Conservation (phyloP, 2,888 invertebrate genomes). For the Nasonia oneida region DNA sequence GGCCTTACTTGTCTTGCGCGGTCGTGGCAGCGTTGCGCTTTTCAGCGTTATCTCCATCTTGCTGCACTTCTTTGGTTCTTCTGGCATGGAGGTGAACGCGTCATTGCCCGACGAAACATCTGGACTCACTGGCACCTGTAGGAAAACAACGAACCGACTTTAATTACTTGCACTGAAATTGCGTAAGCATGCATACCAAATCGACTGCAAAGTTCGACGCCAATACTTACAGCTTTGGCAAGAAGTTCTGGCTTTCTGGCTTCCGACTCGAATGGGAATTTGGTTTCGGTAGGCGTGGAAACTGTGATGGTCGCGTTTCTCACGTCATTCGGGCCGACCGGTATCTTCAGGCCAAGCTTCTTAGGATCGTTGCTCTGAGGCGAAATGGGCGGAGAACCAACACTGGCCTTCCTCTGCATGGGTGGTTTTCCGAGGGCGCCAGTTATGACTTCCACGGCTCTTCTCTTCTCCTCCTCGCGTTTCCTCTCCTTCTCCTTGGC, state of each 20-base stretch:
- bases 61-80: constrained; percentile 80
- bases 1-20: constrained; percentile 83
- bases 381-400: constrained; percentile 75
- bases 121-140: constrained; percentile 66
- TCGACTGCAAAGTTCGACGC: not conserved
- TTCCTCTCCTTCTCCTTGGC: constrained; percentile 66
- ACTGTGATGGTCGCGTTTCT: constrained; percentile 77
- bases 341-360: constrained; percentile 75
- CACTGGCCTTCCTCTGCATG: constrained; percentile 67
- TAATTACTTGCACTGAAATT: too few relatives aligned
- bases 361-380: constrained; percentile 73
- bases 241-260: constrained; percentile 60
- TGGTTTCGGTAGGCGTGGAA: constrained; percentile 77
- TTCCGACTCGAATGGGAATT: constrained; percentile 72
- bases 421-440: constrained; percentile 75
- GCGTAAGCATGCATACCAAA: not conserved
- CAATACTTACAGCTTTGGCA: constrained; percentile 68
- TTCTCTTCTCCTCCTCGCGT: constrained; percentile 73
- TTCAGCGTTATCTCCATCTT: constrained; percentile 85
- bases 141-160: not conserved
- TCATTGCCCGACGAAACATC: constrained; percentile 64
- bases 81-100: constrained; percentile 62
- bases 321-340: constrained; percentile 76
- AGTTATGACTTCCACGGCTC: constrained; percentile 75
- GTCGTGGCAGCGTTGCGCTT: constrained; percentile 84